Evolutionary conservation across 2,888 invertebrate genomes (phyloP).

Genomic region (Gastracanthus pulcherrimus): DNA sequence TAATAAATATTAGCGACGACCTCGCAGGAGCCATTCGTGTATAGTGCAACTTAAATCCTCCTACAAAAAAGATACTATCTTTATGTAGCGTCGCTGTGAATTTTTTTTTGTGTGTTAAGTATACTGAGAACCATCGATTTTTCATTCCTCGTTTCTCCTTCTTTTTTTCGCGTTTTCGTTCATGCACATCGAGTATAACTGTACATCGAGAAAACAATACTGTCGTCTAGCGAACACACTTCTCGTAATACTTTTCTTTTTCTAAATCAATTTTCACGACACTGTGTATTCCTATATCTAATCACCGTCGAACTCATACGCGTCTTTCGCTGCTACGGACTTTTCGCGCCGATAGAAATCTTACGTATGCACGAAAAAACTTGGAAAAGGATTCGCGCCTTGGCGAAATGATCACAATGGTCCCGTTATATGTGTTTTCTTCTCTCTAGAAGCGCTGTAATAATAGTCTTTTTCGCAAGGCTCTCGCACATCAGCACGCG

Average conservation of each 20-base stretch:
- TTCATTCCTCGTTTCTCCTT: background rate
- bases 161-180: background rate
- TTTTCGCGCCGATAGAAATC: too few relatives aligned
- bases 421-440: constrained; percentile 14
- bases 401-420: constrained; percentile 38
- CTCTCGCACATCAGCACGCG: background rate
- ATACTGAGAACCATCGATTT: background rate
- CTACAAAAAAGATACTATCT: constrained; percentile 26
- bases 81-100: constrained; percentile 33
- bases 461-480: constrained; percentile 34
- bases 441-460: background rate
- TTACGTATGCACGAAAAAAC: too few relatives aligned
- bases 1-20: too few relatives aligned
- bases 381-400: too few relatives aligned
- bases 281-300: background rate
- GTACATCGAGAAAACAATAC: constrained; percentile 39
- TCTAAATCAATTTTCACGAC: background rate
- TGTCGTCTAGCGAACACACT: constrained; percentile 2
- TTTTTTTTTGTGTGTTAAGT: background rate
- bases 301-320: background rate
- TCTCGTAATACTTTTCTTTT: constrained; percentile 42
- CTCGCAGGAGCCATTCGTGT: background rate
- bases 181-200: background rate
- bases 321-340: too few relatives aligned
- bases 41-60: background rate